These are phyloP conservation scores for Oophaga sylvatica DNA, from an alignment of 2,797 vertebrate species.

Conservation along the genomic window DNA sequence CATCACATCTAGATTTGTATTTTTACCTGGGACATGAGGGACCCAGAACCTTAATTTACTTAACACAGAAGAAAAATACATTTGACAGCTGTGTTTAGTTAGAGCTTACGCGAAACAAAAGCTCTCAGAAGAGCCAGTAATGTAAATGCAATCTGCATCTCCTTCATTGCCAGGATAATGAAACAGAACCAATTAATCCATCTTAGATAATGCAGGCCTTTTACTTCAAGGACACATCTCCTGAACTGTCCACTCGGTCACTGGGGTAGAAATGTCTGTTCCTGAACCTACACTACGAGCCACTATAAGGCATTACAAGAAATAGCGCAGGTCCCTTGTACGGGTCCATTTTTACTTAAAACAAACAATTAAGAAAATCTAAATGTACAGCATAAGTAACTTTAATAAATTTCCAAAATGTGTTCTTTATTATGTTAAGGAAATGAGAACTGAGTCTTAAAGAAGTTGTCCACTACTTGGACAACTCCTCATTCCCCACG, in stretches of 20 bases:
- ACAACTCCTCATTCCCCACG: too few relatives aligned
- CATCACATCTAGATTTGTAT: neutral
- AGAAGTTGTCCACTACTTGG: too few relatives aligned
- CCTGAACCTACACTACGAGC: neutral
- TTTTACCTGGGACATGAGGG: slow-evolving; percentile 9
- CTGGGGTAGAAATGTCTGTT: neutral
- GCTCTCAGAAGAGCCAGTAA: slow-evolving; percentile 35
- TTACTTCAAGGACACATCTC: too few relatives aligned
- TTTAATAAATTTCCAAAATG: too few relatives aligned
- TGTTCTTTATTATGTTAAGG: too few relatives aligned
- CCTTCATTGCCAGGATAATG: slow-evolving; percentile 23
- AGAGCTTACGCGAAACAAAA: slow-evolving; percentile 48
- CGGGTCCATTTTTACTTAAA: too few relatives aligned
- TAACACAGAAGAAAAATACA: slow-evolving; percentile 42
- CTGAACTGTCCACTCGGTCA: neutral
- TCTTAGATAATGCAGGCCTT: slow-evolving; percentile 8
- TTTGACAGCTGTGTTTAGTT: slow-evolving; percentile 55
- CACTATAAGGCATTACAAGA: neutral
- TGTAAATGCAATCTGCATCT: slow-evolving; percentile 46
- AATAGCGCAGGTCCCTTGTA: too few relatives aligned
- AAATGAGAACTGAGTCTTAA: too few relatives aligned
- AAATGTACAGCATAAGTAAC: too few relatives aligned
- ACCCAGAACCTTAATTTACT: slow-evolving; percentile 32
- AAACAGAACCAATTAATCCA: slow-evolving; percentile 10
- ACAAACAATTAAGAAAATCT: too few relatives aligned